phyloP scores from a whole-genome alignment of 2,888 invertebrate genomes.

The Trachelus stipa region DNA sequence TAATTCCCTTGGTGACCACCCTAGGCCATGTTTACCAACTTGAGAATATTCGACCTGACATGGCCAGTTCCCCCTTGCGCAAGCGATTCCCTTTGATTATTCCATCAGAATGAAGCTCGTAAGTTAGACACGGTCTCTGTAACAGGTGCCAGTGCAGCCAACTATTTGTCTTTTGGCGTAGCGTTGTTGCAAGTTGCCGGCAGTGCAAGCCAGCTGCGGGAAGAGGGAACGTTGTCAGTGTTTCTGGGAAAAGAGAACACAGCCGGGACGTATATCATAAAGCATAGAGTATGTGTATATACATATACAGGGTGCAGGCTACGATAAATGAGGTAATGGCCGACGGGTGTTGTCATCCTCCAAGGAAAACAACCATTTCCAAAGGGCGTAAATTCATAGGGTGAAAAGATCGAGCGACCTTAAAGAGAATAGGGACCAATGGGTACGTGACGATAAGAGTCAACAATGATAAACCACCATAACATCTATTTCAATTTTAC shows the following conservation, averaged over 20 bases:
- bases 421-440: slow-evolving; percentile 3
- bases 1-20: not conserved
- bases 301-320: not conserved
- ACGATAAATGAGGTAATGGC: not conserved
- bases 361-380: slow-evolving; percentile 6
- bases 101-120: not conserved
- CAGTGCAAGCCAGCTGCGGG: not conserved
- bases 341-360: not conserved
- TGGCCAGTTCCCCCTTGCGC: not conserved
- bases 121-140: not conserved
- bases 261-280: not conserved
- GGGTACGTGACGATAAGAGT: not conserved
- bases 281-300: not conserved
- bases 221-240: not conserved
- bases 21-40: not conserved
- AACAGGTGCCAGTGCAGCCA: not conserved
- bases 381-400: slow-evolving; percentile 6
- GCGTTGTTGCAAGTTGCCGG: not conserved
- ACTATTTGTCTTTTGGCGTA: not conserved
- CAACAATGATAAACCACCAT: not conserved
- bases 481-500: not conserved
- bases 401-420: slow-evolving; percentile 6
- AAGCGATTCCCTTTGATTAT: not conserved
- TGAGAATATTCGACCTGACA: not conserved
- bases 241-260: not conserved